phyloP scores from a whole-genome alignment of 1,140 invertebrate species.

The Meloidogyne floridensis region DNA sequence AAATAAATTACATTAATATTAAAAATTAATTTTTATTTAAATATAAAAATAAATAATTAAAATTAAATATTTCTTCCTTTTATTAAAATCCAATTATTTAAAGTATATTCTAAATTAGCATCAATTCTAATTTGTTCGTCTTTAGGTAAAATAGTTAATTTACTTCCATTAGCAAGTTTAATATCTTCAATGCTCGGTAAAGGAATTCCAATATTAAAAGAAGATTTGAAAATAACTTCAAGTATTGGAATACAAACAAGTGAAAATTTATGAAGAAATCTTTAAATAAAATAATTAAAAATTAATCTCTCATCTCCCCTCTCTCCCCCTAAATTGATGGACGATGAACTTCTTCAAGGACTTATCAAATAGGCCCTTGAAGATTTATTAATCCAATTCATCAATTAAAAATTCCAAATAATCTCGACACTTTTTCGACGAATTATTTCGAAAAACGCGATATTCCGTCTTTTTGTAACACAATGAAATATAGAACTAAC shows the following conservation, averaged over 20 bases:
- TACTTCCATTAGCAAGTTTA: conserved; percentile 37
- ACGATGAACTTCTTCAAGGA: too few relatives aligned
- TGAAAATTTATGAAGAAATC: conserved; percentile 39
- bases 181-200: conserved; percentile 52
- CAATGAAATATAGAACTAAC: too few relatives aligned
- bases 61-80: background rate
- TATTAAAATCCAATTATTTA: conserved; percentile 25
- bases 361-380: too few relatives aligned
- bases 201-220: conserved; percentile 46
- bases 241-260: conserved; percentile 41
- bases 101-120: conserved; percentile 33
- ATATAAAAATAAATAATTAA: too few relatives aligned
- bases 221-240: conserved; percentile 35
- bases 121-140: conserved; percentile 30
- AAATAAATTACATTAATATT: background rate
- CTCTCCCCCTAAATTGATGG: too few relatives aligned
- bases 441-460: too few relatives aligned
- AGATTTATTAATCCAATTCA: too few relatives aligned
- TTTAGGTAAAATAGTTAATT: conserved; percentile 14
- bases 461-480: too few relatives aligned
- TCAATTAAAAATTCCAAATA: too few relatives aligned
- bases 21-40: background rate
- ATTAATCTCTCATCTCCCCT: too few relatives aligned
- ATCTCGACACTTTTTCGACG: too few relatives aligned
- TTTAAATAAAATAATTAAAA: conserved; percentile 12